Evolutionary conservation across 2,113 vertebrate species (phyloP).

Genomic region (Caracal caracal): DNA sequence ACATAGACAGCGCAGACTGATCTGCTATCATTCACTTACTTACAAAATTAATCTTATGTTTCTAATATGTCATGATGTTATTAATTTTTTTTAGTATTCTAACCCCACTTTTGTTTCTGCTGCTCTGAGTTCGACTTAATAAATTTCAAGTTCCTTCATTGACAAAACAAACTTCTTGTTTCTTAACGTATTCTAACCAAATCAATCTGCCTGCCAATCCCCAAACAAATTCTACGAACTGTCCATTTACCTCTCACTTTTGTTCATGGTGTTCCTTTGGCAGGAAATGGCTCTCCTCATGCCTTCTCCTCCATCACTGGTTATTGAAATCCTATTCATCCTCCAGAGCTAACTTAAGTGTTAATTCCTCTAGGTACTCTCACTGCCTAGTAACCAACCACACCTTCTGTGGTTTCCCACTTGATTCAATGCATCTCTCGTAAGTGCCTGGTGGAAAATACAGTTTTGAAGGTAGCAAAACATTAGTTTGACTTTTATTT

Average conservation of each 20-base stretch:
- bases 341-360: background rate
- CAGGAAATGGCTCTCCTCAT: background rate
- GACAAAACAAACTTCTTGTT: background rate
- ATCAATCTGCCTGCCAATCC: background rate
- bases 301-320: background rate
- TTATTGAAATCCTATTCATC: background rate
- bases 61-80: background rate
- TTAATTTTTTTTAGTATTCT: conserved; percentile 10
- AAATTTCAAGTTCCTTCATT: background rate
- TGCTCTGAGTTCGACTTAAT: background rate
- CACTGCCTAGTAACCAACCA: background rate
- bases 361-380: background rate
- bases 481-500: background rate
- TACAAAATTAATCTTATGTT: conserved; percentile 23
- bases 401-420: background rate
- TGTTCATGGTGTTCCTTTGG: background rate
- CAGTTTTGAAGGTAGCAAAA: background rate
- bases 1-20: background rate
- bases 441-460: background rate
- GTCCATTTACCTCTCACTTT: background rate
- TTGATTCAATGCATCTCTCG: background rate
- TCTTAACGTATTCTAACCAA: background rate
- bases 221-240: background rate
- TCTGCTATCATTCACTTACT: background rate
- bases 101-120: conserved; percentile 19